Conservation (phyloP, 2,888 invertebrate species). For the Danaus chrysippus region DNA sequence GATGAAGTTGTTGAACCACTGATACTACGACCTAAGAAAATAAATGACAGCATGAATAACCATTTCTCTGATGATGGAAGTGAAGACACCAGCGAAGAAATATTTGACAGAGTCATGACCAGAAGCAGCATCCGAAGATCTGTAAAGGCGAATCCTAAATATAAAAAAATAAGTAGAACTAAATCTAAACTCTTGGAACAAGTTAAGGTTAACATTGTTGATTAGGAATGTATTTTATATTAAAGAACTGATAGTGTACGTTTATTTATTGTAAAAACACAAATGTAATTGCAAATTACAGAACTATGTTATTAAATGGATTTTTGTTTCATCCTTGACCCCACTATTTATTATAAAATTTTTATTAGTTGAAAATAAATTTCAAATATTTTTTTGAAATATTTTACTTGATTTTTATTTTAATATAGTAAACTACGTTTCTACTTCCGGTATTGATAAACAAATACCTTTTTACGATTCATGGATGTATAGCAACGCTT, state of each 20-base stretch:
- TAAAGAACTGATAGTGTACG: slow-evolving; percentile 26
- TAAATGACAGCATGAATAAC: slow-evolving; percentile 73
- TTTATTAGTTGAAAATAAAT: no score
- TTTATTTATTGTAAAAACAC: slow-evolving; percentile 22
- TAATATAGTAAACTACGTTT: no score
- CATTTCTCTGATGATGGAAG: slow-evolving; percentile 74
- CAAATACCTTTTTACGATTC: no score
- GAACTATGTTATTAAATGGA: not conserved
- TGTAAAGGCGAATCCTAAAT: slow-evolving; percentile 73
- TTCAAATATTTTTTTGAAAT: no score
- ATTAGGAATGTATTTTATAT: slow-evolving; percentile 39
- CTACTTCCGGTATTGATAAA: no score
- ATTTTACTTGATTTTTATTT: no score
- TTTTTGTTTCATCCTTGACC: not conserved
- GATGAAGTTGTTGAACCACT: slow-evolving; percentile 56
- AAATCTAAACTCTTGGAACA: slow-evolving; percentile 72
- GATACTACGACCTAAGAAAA: slow-evolving; percentile 58
- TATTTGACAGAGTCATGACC: slow-evolving; percentile 70
- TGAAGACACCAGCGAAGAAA: slow-evolving; percentile 73
- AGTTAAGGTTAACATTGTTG: slow-evolving; percentile 67
- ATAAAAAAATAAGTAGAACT: slow-evolving; percentile 69
- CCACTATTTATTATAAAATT: no score
- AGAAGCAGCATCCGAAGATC: slow-evolving; percentile 69
- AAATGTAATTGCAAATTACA: slow-evolving; percentile 27
- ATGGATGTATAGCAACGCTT: no score